Evolutionary conservation across 2,888 invertebrate genomes (phyloP), one percentile per base, ranked within the genome.

Genomic region (Melinaea marsaeus): DNA sequence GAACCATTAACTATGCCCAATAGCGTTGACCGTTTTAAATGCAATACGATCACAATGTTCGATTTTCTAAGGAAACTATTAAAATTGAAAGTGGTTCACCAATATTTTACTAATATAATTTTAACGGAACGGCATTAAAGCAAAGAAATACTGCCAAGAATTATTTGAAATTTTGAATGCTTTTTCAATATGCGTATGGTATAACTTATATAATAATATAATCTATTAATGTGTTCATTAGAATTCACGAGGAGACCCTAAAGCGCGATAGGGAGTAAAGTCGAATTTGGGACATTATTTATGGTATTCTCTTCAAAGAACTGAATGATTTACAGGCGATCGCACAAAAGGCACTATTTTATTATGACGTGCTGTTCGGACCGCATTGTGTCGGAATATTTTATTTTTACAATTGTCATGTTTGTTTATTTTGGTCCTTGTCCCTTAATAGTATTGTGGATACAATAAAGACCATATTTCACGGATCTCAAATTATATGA

Each of bases 341-440:
- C 74, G 77, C 81, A 90, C 90, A 90, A 90, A 86, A 85, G 88
- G 83, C 81, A 79, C 82, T 84, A 79, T 86, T 84, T 89, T 89
- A 90, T 89, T 90, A 90, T 90, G 89, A 89, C 88, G 85, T 83
- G 85, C 82, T 84, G 86, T 85, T 82, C 83, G 82, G 86, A 81
- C 86, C 80, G 84, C 85, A 85, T 90, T 89, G 89, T 89, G 83
- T 83, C 82, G 78, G 80, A 79, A 81, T 85, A 86, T 88, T 88
- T 76, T 87, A 89, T 88, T 81, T 82, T 79, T 77, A 75, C 80
- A 80, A 84, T 86, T 88, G 86, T 79, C 69, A 81, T 87, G 86
- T 90, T 90, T 90, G 89, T 90, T 90, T 90, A 89, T 89, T 90
- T 86, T 75, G 79, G 79, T 84, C 86, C 86, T 86, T 87, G 88